Percentiles rank a stretch among this genome's conserved stretches.
Evolutionary conservation across 2,797 vertebrate species (phyloP).

Genomic region (Sternarchorhynchus goeldii): DNA sequence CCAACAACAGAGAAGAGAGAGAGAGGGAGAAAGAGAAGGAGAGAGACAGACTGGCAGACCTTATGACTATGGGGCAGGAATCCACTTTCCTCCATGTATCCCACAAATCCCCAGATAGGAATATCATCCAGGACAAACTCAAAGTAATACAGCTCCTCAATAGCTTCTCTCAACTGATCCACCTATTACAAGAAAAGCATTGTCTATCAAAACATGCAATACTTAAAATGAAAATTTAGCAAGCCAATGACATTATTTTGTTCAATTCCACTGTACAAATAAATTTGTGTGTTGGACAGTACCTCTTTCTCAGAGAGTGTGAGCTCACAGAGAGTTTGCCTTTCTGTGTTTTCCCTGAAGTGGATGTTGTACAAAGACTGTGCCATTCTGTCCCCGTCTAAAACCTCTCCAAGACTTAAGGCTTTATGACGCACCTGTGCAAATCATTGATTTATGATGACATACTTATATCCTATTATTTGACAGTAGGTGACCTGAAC

Average conservation of each 20-base stretch:
- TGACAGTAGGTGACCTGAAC: background rate
- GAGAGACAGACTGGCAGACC: conserved; percentile 53
- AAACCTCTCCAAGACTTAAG: conserved; percentile 87
- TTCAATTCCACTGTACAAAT: background rate
- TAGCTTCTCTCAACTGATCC: conserved; percentile 86
- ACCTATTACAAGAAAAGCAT: conserved; percentile 70
- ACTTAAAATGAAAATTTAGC: too few relatives aligned
- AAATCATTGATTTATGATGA: background rate
- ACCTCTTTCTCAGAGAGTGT: conserved; percentile 81
- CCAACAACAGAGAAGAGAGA: too few relatives aligned
- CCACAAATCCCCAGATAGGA: conserved; percentile 91
- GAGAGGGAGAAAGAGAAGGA: background rate
- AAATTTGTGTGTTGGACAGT: conserved; percentile 12
- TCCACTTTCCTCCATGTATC: conserved; percentile 92
- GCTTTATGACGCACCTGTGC: conserved; percentile 85
- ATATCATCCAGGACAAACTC: conserved; percentile 92
- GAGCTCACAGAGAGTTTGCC: conserved; percentile 80
- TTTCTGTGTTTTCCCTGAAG: conserved; percentile 82
- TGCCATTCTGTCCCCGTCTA: conserved; percentile 93
- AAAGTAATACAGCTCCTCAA: conserved; percentile 93
- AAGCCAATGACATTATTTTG: background rate
- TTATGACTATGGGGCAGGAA: conserved; percentile 93
- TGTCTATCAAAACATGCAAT: background rate
- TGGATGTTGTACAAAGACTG: conserved; percentile 86
- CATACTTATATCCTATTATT: background rate